Percentiles rank a stretch among this genome's conserved stretches.
phyloP scores from a whole-genome alignment of 2,113 vertebrate genomes.

The Platysternon megacephalum region DNA sequence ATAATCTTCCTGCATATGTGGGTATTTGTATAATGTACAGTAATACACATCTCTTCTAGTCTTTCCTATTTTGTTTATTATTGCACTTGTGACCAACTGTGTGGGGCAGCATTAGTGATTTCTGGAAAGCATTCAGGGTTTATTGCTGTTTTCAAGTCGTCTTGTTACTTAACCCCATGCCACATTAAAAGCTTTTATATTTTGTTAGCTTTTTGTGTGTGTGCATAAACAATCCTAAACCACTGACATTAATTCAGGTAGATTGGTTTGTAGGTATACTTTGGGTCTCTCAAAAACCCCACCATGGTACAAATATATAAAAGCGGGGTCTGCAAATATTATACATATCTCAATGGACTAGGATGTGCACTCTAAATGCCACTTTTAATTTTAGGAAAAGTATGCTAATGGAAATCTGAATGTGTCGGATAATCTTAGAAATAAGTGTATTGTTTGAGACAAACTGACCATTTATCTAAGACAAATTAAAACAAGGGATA shows the following conservation, averaged over 20 bases:
- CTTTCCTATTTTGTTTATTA: neutral
- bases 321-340: neutral
- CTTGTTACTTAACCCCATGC: neutral
- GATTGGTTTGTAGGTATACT: neutral
- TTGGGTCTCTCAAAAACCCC: no score
- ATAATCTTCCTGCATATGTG: neutral
- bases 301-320: neutral
- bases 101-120: neutral
- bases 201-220: neutral
- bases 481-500: conserved; percentile 24
- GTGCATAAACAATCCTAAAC: neutral
- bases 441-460: neutral
- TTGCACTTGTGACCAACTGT: neutral
- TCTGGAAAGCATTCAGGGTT: neutral
- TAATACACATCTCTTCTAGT: neutral
- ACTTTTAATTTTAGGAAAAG: neutral
- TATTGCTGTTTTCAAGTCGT: neutral
- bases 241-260: neutral
- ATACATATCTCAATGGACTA: neutral
- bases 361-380: neutral
- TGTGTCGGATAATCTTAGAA: neutral
- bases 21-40: neutral
- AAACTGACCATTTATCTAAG: neutral
- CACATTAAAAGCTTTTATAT: neutral
- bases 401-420: neutral